These are phyloP conservation scores for Antechinus stuartii DNA, from an alignment of 2,113 vertebrate species.

Conservation along the genomic window DNA sequence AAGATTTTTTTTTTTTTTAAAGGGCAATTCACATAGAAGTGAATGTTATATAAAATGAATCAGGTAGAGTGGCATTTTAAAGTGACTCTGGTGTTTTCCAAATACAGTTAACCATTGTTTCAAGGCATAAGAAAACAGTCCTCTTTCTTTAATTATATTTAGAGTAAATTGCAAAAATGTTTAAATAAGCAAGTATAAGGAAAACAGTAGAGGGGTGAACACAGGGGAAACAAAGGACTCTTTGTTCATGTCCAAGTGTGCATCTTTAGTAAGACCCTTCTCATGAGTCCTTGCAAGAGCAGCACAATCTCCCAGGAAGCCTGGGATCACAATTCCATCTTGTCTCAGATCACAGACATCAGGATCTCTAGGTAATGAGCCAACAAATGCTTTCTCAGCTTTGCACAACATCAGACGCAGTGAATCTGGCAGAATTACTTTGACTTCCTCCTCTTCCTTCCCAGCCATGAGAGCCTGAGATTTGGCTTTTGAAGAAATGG, in stretches of 20 bases:
- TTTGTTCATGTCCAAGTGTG: background rate
- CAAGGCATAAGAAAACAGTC: background rate
- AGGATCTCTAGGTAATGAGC: background rate
- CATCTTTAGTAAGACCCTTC: background rate
- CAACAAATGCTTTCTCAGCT: background rate
- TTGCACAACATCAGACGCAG: background rate
- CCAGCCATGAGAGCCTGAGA: background rate
- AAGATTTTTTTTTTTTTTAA: background rate
- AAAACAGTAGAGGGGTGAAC: background rate
- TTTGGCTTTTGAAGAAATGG: constrained; percentile 24
- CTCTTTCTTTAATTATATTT: constrained; percentile 11
- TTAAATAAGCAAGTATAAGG: constrained; percentile 14
- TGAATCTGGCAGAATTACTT: background rate
- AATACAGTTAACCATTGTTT: background rate
- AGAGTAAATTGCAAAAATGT: constrained; percentile 4
- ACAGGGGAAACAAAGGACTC: background rate
- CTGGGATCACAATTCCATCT: background rate
- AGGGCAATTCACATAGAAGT: background rate
- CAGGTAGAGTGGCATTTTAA: background rate
- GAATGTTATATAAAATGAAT: background rate
- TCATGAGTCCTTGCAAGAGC: background rate
- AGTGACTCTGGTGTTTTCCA: background rate
- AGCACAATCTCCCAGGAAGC: background rate
- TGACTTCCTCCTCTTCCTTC: constrained; percentile 6
- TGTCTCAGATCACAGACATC: constrained; percentile 2